Base-by-base conservation (phyloP, 2,888 invertebrate genomes). In the Eupsilia transversa region DNA sequence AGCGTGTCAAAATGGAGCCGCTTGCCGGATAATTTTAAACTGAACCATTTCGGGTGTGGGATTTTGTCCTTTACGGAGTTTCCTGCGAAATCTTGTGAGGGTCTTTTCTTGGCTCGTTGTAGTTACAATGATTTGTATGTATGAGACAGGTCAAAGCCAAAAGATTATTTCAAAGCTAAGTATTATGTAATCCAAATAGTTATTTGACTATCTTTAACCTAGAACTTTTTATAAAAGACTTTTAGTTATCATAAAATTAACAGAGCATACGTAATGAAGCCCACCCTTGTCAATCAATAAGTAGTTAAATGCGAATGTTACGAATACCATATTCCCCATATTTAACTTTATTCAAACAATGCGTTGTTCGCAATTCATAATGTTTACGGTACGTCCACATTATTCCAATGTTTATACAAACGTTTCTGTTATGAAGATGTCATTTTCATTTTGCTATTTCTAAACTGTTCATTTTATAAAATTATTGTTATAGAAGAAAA, bases 1-100 rank as follows among this genome's bases (percentile, higher is more conserved):
- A 69, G 65, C 72, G 60, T 80, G 46, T 77, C 69, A 57, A 46
- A 77, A 73, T 71, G 60, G n/a, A 73, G 70, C 56, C 12, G 56
- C 38, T 57, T 68, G n/a, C 33, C 63, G 38, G 38, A 68, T 68
- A 52, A 71, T 71, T 77, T 73, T 73, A 77, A 72, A 57, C 63
- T 38, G 70, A 54, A 64, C 65, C 59, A 41, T 71, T 76, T 74
- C 27, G n/a, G 23, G 41, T 41, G 38, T 30, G 35, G 6, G 20
- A 54, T 66, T 52, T 54, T 67, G 65, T 30, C 49, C 46, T 56
- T n/a, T 66, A 65, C 20, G 7, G 6, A 46, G 52, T 60, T 57
- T 54, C 46, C 17, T 5, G 30, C 9, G n/a, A 71, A 54, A 74
- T 65, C 33, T 54, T 46, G 12, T 43, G 41, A 54, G 12, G 38